Evolutionary conservation across 2,113 vertebrate species (phyloP).

Genomic region (Capricornis sumatraensis): DNA sequence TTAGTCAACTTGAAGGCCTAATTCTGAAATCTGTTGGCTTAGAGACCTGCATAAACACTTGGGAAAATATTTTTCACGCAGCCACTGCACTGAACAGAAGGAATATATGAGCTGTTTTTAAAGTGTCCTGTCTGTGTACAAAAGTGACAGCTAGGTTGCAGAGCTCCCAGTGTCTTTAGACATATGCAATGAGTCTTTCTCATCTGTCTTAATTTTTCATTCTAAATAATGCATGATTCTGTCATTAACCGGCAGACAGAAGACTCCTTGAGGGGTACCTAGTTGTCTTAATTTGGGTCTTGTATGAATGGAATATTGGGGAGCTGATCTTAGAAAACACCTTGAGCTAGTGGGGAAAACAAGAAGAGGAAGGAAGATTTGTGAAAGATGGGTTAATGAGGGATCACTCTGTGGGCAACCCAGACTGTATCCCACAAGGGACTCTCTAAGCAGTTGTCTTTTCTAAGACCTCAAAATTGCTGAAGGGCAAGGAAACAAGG

Average conservation of each 20-base stretch:
- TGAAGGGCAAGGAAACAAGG: background rate
- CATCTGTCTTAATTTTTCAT: background rate
- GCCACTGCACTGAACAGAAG: background rate
- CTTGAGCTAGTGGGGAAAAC: background rate
- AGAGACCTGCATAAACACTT: background rate
- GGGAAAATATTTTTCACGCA: background rate
- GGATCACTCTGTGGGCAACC: background rate
- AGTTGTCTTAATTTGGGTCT: background rate
- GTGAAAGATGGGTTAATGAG: background rate
- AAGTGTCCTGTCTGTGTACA: background rate
- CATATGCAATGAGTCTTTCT: background rate
- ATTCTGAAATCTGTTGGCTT: conserved; percentile 46
- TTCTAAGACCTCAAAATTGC: background rate
- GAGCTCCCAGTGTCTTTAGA: background rate
- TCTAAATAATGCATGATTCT: background rate
- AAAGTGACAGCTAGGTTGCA: background rate
- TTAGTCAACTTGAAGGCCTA: conserved; percentile 54
- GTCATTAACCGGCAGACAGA: background rate
- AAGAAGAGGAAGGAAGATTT: background rate
- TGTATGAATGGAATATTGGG: background rate
- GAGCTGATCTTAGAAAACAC: background rate
- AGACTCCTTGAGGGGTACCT: background rate
- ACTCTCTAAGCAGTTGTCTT: background rate
- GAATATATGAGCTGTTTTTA: background rate
- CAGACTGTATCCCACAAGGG: background rate